These are phyloP conservation scores for Marisa cornuarietis DNA, from an alignment of 1,140 invertebrate genomes.

Conservation along the genomic window DNA sequence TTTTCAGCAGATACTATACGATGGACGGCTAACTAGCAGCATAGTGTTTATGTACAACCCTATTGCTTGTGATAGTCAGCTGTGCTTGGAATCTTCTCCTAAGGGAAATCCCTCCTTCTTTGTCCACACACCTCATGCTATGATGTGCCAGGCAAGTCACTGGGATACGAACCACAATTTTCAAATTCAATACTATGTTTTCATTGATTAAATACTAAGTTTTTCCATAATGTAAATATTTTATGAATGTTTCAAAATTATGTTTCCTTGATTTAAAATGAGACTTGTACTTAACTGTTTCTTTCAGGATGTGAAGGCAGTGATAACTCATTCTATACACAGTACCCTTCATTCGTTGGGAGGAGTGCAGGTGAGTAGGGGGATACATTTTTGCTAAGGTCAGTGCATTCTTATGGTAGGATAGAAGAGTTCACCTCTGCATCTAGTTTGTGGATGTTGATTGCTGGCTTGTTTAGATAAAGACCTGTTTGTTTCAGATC, in stretches of 20 bases:
- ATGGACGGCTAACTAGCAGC: conserved; percentile 94
- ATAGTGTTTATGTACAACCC: conserved; percentile 99
- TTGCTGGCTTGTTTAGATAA: neutral
- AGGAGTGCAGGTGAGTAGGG: conserved; percentile 82
- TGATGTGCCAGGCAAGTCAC: conserved; percentile 91
- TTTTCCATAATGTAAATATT: too few relatives aligned
- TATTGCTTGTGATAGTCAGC: conserved; percentile 94
- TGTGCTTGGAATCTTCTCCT: conserved; percentile 93
- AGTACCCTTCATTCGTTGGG: conserved; percentile 98
- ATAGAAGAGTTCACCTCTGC: too few relatives aligned
- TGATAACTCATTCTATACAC: conserved; percentile 98
- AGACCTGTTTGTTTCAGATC: conserved; percentile 70
- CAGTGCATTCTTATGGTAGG: too few relatives aligned
- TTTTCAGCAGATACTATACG: conserved; percentile 88
- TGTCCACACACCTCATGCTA: conserved; percentile 97
- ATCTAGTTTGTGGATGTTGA: too few relatives aligned
- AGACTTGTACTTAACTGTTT: neutral
- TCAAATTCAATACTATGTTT: neutral
- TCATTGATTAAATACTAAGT: too few relatives aligned
- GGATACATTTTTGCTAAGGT: too few relatives aligned
- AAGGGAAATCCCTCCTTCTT: conserved; percentile 97
- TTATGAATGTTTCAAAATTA: too few relatives aligned
- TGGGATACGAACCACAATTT: neutral
- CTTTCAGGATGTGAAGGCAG: conserved; percentile 94
- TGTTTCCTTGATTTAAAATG: too few relatives aligned